A percentile compares a stretch with the other conserved stretches of the same genome.
Evolutionary conservation across 23 tunicate species (phyloP).

Genomic region (Styela clava): DNA sequence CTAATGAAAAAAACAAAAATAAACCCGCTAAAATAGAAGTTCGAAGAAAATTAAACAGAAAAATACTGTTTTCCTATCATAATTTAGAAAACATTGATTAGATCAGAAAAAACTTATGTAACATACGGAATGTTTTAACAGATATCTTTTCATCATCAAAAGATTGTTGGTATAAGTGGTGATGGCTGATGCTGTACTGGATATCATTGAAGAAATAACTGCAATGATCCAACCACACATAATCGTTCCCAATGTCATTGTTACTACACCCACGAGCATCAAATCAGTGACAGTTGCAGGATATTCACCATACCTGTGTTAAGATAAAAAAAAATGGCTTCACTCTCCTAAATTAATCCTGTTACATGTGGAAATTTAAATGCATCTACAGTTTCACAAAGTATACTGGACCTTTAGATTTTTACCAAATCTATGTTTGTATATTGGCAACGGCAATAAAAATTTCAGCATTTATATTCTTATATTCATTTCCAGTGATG

Average conservation of each 20-base stretch:
- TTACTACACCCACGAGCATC: constrained; percentile 48
- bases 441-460: too few relatives aligned
- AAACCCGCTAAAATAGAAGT: too few relatives aligned
- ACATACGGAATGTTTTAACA: not conserved
- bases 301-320: constrained; percentile 73
- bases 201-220: constrained; percentile 75
- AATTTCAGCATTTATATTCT: too few relatives aligned
- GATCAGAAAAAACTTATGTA: too few relatives aligned
- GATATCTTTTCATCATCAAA: not conserved
- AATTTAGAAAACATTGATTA: too few relatives aligned
- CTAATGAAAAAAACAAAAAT: constrained; percentile 26
- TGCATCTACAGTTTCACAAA: not conserved
- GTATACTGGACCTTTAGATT: too few relatives aligned
- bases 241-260: constrained; percentile 74
- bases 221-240: constrained; percentile 97
- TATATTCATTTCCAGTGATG: too few relatives aligned
- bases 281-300: constrained; percentile 67
- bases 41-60: too few relatives aligned
- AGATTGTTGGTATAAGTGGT: not conserved
- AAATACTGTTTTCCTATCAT: too few relatives aligned
- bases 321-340: not conserved
- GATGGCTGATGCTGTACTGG: constrained; percentile 30
- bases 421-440: too few relatives aligned
- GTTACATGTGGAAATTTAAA: not conserved
- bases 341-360: not conserved